Evolutionary conservation across 2,797 vertebrate species (phyloP), one percentile per base, ranked within the genome.

Genomic region (Pantherophis alleghaniensis): DNA sequence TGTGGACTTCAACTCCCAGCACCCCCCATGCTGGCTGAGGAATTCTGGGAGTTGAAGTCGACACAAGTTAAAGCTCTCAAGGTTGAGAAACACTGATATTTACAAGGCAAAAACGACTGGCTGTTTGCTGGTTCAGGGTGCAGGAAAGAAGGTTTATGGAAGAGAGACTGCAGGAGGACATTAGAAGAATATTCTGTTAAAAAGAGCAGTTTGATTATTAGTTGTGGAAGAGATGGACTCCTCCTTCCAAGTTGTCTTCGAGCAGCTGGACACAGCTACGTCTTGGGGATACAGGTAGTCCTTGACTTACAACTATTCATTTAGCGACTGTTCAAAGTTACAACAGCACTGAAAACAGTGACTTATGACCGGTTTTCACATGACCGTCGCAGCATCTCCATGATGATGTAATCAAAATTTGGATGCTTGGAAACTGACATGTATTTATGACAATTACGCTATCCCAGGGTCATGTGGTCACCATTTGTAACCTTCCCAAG

Each of bases 321-420:
- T 37, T 37, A 74, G 32, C 3, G 16, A 9, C 69, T 9, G 32
- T 37, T 74, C 69, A 74, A 74, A 20, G 2, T 74, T 74, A 74
- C 7, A 74, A 37, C 16, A 74, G 69, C 32, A 20, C n/a, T 74
- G 32, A 37, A 37, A 74, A 9, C 61, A 13, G 28, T 66, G 26
- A n/a, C 26, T 5, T n/a, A 66, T 66, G 61, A 66, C 26, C 11
- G 26, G 66, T 74, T 74, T 74, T 37, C n/a, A 74, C n/a, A 32
- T 1, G n/a, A 32, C 66, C 2, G 0, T 18, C 0, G 6, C n/a
- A 37, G 66, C n/a, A 37, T 20, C 28, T 32, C 32, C 32, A 16
- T 0, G 6, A 7, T 9, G 2, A 9, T 9, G 7, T 74, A 18
- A 37, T 37, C 32, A 37, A 74, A 74, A 74, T 37, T 74, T 37